These are phyloP conservation scores for Exephanes ischioxanthus DNA, from an alignment of 2,888 invertebrate genomes.

Conservation along the genomic window DNA sequence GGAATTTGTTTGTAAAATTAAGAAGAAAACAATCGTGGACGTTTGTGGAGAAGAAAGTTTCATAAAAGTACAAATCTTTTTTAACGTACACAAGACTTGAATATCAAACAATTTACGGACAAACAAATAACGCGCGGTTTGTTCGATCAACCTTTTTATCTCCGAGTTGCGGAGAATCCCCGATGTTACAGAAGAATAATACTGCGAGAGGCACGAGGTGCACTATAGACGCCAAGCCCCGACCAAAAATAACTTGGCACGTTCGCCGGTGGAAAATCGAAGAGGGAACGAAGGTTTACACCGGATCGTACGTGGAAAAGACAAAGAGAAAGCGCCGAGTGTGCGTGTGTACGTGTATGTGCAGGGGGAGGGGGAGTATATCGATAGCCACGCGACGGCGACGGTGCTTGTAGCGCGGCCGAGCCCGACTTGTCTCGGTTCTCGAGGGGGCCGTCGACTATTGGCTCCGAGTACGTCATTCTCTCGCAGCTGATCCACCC, in stretches of 20 bases:
- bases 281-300: slow-evolving; percentile 12
- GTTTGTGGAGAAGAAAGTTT: too few species aligned
- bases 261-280: slow-evolving; percentile 60
- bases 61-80: too few species aligned
- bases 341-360: neutral
- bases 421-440: slow-evolving; percentile 41
- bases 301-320: slow-evolving; percentile 1
- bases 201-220: slow-evolving; percentile 6
- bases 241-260: slow-evolving; percentile 39
- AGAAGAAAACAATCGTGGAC: too few species aligned
- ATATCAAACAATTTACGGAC: neutral
- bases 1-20: too few species aligned
- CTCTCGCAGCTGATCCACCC: slow-evolving; percentile 68
- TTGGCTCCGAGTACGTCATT: slow-evolving; percentile 64
- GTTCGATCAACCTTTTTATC: slow-evolving; percentile 2
- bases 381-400: slow-evolving; percentile 50
- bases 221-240: neutral
- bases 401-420: slow-evolving; percentile 1
- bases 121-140: neutral
- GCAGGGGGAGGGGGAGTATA: slow-evolving; percentile 15
- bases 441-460: slow-evolving; percentile 46
- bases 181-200: slow-evolving; percentile 24
- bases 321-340: slow-evolving; percentile 9
- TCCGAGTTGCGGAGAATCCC: neutral
- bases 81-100: neutral